Conservation (phyloP, 2,888 invertebrate species). For the Drosophila yooni region DNA sequence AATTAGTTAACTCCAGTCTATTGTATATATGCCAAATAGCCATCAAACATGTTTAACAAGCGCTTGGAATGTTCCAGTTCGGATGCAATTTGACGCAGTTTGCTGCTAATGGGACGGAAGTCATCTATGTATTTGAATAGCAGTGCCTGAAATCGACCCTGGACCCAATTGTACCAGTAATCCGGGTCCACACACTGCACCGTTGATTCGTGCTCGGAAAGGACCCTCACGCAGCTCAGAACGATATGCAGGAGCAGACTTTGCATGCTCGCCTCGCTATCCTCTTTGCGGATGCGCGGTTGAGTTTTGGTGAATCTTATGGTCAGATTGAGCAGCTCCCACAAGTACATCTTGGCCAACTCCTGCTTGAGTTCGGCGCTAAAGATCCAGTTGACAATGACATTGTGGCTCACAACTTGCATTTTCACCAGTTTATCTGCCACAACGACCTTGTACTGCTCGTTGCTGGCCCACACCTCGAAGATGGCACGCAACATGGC, state of each 20-base stretch:
- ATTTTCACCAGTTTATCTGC: conserved; percentile 41
- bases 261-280: not conserved
- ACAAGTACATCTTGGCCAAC: conserved; percentile 51
- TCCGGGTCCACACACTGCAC: not conserved
- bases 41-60: conserved; percentile 19
- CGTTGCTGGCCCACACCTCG: conserved; percentile 57
- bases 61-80: conserved; percentile 18
- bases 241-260: conserved; percentile 42
- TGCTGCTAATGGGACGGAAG: conserved; percentile 18
- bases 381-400: conserved; percentile 52
- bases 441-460: conserved; percentile 46
- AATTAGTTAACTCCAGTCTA: not conserved
- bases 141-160: conserved; percentile 46
- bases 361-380: conserved; percentile 29
- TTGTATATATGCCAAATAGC: conserved; percentile 31
- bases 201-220: conserved; percentile 21
- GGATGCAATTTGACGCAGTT: conserved; percentile 17
- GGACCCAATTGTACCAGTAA: conserved; percentile 58
- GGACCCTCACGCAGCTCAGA: conserved; percentile 4
- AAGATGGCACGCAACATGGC: conserved; percentile 41
- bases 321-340: conserved; percentile 50
- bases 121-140: conserved; percentile 46
- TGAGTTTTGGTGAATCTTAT: conserved; percentile 28
- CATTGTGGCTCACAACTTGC: conserved; percentile 20
- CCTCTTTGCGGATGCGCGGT: not conserved